A percentile compares a stretch with the other conserved stretches of the same genome.
These are phyloP conservation scores for Ophion obscuratus DNA, from an alignment of 2,888 invertebrate species.

Conservation along the genomic window DNA sequence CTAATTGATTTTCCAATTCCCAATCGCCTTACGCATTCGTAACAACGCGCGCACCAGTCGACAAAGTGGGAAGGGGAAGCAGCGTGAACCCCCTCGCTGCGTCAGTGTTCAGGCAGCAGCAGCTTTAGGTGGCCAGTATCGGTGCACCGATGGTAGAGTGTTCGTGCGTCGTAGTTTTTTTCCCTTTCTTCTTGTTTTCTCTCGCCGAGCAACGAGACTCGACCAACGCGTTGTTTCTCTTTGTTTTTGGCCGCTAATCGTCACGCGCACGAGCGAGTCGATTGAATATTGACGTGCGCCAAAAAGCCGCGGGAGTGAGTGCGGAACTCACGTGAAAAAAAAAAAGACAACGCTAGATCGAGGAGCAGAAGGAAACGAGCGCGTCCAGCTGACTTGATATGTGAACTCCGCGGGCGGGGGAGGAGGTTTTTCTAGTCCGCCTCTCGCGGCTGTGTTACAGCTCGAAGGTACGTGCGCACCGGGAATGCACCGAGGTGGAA, in stretches of 20 bases:
- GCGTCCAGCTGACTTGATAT: constrained; percentile 45
- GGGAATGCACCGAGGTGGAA: constrained; percentile 35
- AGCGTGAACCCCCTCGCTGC: too few relatives aligned
- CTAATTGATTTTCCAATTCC: too few relatives aligned
- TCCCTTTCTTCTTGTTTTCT: not conserved
- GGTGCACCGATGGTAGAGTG: not conserved
- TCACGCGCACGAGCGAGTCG: too few relatives aligned
- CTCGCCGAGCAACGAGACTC: not conserved
- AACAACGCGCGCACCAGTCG: too few relatives aligned
- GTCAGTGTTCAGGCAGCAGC: too few relatives aligned
- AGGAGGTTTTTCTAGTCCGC: constrained; percentile 41
- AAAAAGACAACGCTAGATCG: not conserved
- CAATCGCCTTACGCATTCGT: too few relatives aligned
- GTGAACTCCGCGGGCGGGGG: not conserved
- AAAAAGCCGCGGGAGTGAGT: not conserved
- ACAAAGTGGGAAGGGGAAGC: too few relatives aligned
- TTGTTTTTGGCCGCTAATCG: too few relatives aligned
- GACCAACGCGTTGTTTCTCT: not conserved
- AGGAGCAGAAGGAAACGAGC: not conserved
- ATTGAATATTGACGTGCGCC: too few relatives aligned
- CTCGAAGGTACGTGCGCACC: constrained; percentile 55
- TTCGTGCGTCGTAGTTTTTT: not conserved
- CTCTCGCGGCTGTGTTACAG: constrained; percentile 40
- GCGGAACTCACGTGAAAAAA: not conserved
- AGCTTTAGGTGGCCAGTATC: not conserved